Evolutionary conservation across 2,888 invertebrate species (phyloP).

Genomic region (Tenthredo distinguenda): DNA sequence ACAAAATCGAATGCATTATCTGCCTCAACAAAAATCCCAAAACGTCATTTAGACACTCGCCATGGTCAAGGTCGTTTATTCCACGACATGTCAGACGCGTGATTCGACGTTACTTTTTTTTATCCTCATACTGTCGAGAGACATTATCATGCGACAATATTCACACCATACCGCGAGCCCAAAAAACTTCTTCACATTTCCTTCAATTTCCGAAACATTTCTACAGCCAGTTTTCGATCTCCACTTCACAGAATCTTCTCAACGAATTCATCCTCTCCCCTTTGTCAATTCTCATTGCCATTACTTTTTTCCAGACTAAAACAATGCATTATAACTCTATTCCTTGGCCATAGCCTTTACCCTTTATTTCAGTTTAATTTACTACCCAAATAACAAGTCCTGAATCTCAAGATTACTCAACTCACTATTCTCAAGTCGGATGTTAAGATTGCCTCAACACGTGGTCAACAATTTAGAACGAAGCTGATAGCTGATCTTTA

Average conservation of each 20-base stretch:
- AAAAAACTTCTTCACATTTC: not conserved
- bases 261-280: not conserved
- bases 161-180: not conserved
- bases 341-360: not conserved
- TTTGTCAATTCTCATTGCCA: not conserved
- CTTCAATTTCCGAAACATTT: not conserved
- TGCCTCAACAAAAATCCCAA: not conserved
- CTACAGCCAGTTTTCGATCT: not conserved
- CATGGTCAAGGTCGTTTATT: constrained; percentile 71
- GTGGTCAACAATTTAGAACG: constrained; percentile 5
- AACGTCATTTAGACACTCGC: constrained; percentile 38
- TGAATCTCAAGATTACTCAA: not conserved
- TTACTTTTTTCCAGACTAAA: not conserved
- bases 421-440: not conserved
- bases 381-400: not conserved
- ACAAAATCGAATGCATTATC: constrained; percentile 22
- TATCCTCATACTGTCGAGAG: not conserved
- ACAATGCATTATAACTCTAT: not conserved
- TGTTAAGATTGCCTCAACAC: not conserved
- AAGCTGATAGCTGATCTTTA: not conserved
- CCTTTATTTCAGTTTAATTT: not conserved
- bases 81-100: constrained; percentile 66
- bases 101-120: constrained; percentile 25
- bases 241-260: not conserved
- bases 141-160: constrained; percentile 5